Evolutionary conservation across 1,140 invertebrate species (phyloP).

Genomic region (Diabrotica undecimpunctata): DNA sequence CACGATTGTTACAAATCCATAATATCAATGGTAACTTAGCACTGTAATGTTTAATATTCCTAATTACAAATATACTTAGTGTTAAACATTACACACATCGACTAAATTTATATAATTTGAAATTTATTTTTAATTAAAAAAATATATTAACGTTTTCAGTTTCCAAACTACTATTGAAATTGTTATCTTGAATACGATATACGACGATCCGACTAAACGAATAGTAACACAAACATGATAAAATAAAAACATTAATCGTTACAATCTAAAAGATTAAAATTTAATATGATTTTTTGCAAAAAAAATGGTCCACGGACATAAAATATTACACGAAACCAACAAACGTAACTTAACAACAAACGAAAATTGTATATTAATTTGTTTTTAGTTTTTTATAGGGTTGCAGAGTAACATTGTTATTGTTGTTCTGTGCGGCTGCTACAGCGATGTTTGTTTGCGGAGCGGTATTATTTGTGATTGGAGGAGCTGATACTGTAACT

Average conservation of each 20-base stretch:
- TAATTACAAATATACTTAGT: neutral
- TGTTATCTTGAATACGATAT: no score
- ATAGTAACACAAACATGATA: neutral
- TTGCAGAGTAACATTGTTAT: constrained; percentile 63
- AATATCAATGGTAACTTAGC: no score
- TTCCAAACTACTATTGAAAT: no score
- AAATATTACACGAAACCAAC: constrained; percentile 34
- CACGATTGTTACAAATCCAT: no score
- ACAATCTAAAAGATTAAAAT: constrained; percentile 7
- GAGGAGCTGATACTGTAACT: constrained; percentile 40
- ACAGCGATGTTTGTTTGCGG: constrained; percentile 40
- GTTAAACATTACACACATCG: no score
- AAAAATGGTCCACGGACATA: constrained; percentile 1
- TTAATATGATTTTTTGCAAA: neutral
- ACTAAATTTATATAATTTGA: no score
- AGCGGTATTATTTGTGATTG: constrained; percentile 37
- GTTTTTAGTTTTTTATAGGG: constrained; percentile 87
- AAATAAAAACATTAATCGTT: constrained; percentile 13
- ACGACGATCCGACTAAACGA: no score
- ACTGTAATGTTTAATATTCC: neutral
- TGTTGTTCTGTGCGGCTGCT: constrained; percentile 47
- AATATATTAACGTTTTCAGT: no score
- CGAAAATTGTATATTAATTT: constrained; percentile 55
- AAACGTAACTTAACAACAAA: constrained; percentile 19
- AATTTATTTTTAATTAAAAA: no score